Percentiles rank a stretch among this genome's conserved stretches.
Conservation (phyloP, 2,888 invertebrate genomes). For the Cataglyphis livida region DNA sequence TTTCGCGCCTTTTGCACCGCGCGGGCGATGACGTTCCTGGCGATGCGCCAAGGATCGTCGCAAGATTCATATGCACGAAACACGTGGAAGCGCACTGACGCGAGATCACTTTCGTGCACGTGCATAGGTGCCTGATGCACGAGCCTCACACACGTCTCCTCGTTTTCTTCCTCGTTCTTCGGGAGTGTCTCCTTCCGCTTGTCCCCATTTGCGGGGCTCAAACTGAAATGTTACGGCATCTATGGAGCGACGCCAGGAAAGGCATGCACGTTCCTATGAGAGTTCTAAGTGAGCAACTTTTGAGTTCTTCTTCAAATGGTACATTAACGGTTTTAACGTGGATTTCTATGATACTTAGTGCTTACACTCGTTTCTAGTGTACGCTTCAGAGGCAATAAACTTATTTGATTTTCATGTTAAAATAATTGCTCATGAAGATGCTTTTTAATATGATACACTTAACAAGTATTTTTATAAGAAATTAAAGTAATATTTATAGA, state of each 20-base stretch:
- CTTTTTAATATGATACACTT: not conserved
- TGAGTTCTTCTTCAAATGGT: not conserved
- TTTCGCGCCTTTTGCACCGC: constrained; percentile 75
- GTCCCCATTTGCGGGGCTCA: constrained; percentile 61
- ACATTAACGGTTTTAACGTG: not conserved
- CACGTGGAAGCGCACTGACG: constrained; percentile 64
- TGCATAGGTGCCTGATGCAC: constrained; percentile 2
- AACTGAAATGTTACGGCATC: constrained; percentile 53
- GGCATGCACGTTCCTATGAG: constrained; percentile 25
- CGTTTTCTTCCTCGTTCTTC: constrained; percentile 71
- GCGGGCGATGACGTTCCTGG: constrained; percentile 65
- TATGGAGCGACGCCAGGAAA: constrained; percentile 44
- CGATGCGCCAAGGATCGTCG: constrained; percentile 56
- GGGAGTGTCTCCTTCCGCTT: constrained; percentile 63
- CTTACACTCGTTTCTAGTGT: too few species aligned
- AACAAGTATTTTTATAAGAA: not conserved
- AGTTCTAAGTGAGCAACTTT: not conserved
- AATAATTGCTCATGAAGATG: not conserved
- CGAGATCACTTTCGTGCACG: constrained; percentile 57
- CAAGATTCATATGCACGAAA: constrained; percentile 63
- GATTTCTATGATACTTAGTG: not conserved
- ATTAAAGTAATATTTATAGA: not conserved
- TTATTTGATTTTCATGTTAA: not conserved
- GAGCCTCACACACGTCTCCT: constrained; percentile 45
- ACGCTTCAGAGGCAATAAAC: not conserved